Conservation (phyloP, 64 coral and sea anemone genomes). For the Porites australiensis region DNA sequence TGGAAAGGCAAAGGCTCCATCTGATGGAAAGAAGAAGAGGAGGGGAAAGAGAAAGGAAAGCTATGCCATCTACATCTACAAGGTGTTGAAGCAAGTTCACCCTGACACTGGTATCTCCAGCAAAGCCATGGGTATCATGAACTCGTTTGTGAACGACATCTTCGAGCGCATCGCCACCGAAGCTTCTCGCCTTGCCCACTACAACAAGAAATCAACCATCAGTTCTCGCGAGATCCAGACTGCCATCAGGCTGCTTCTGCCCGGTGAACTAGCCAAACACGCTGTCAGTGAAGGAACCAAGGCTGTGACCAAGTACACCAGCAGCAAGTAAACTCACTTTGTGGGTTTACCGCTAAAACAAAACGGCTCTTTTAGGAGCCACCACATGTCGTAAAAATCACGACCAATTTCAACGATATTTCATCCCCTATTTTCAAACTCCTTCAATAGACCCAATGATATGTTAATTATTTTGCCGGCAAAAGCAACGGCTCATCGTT, state of each 20-base stretch:
- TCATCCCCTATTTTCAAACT: no score
- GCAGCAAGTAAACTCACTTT: slow-evolving; percentile 41
- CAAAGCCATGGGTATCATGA: slow-evolving; percentile 46
- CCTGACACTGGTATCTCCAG: slow-evolving; percentile 32
- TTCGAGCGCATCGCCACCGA: slow-evolving; percentile 77
- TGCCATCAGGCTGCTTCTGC: slow-evolving; percentile 44
- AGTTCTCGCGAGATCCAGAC: slow-evolving; percentile 44
- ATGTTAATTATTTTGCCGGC: no score
- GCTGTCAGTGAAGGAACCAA: slow-evolving; percentile 44
- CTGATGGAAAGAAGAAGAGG: no score
- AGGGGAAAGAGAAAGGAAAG: no score
- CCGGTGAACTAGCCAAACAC: slow-evolving; percentile 47
- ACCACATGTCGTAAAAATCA: no score
- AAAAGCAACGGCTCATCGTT: no score
- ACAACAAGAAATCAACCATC: slow-evolving; percentile 68
- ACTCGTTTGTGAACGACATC: slow-evolving; percentile 58
- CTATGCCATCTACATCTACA: background rate
- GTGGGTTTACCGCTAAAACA: background rate
- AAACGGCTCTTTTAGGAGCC: no score
- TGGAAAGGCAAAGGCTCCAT: no score
- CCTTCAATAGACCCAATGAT: no score
- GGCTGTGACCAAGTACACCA: slow-evolving; percentile 50
- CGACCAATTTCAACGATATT: no score
- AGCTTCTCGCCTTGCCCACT: slow-evolving; percentile 61
- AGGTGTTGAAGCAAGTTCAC: slow-evolving; percentile 31